Percentiles rank a stretch among this genome's conserved stretches.
phyloP scores from a whole-genome alignment of 2,888 invertebrate species.

The Brachypalpus laphriformis region DNA sequence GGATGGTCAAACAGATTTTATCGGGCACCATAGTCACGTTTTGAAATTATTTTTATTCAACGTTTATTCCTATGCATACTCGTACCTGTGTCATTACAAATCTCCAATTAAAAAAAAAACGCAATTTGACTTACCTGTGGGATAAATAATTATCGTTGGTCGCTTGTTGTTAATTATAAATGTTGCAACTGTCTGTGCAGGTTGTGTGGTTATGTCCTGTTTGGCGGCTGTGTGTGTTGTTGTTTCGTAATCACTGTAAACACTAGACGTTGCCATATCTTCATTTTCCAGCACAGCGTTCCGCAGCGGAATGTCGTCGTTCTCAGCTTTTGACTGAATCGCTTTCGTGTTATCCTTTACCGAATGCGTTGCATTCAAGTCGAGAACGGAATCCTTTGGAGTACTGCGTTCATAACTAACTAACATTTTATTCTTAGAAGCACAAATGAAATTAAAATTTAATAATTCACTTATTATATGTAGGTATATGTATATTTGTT shows the following conservation, averaged over 20 bases:
- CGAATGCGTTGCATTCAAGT: background rate
- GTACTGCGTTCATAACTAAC: constrained; percentile 27
- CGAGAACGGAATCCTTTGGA: background rate
- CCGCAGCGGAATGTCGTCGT: background rate
- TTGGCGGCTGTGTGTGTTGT: constrained; percentile 40
- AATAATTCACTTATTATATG: background rate
- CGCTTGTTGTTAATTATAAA: constrained; percentile 86
- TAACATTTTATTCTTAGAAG: constrained; percentile 30
- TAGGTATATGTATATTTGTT: background rate
- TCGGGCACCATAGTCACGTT: no score
- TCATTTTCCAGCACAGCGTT: constrained; percentile 36
- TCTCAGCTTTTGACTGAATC: background rate
- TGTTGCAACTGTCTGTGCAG: constrained; percentile 80
- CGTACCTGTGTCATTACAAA: no score
- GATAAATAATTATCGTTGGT: constrained; percentile 89
- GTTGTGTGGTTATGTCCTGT: constrained; percentile 76
- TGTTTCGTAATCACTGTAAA: constrained; percentile 54
- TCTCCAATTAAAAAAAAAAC: no score
- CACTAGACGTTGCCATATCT: constrained; percentile 57
- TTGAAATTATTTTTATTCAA: no score
- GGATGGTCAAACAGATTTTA: no score
- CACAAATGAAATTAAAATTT: background rate
- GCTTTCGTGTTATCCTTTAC: background rate
- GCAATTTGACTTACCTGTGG: constrained; percentile 85
- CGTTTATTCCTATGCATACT: no score